Evolutionary conservation across 2,888 invertebrate species (phyloP).

Genomic region (Drosophila heteroneura): DNA sequence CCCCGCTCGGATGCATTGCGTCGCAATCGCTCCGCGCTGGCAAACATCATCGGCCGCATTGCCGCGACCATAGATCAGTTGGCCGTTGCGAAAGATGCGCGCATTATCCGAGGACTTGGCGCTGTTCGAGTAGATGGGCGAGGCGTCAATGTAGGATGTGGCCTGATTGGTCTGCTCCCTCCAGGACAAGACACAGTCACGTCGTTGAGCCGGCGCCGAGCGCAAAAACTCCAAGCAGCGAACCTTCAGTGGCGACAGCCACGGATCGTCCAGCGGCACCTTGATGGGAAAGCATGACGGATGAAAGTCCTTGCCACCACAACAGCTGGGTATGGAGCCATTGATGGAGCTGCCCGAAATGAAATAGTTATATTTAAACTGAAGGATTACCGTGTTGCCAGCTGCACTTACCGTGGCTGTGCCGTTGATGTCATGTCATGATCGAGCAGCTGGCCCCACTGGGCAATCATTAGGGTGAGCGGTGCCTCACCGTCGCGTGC

Average conservation of each 20-base stretch:
- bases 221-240: constrained; percentile 93
- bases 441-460: constrained; percentile 96
- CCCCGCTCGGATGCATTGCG: constrained; percentile 92
- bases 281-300: constrained; percentile 94
- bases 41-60: constrained; percentile 90
- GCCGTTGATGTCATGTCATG: constrained; percentile 94
- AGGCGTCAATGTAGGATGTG: constrained; percentile 93
- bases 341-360: constrained; percentile 87
- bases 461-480: constrained; percentile 93
- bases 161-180: constrained; percentile 94
- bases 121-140: constrained; percentile 92
- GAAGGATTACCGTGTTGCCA: background rate
- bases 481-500: constrained; percentile 88
- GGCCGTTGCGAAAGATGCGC: constrained; percentile 91
- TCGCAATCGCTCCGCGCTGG: constrained; percentile 89
- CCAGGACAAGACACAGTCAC: constrained; percentile 93
- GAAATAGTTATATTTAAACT: background rate
- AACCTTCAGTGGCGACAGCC: constrained; percentile 90
- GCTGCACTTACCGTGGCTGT: constrained; percentile 87
- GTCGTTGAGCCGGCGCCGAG: constrained; percentile 92
- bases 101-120: constrained; percentile 90
- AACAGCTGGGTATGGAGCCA: constrained; percentile 92
- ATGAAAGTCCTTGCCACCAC: constrained; percentile 88
- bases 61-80: constrained; percentile 89
- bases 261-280: constrained; percentile 90